phyloP scores from a whole-genome alignment of 2,113 vertebrate species.

The Mionectes macconnelli region DNA sequence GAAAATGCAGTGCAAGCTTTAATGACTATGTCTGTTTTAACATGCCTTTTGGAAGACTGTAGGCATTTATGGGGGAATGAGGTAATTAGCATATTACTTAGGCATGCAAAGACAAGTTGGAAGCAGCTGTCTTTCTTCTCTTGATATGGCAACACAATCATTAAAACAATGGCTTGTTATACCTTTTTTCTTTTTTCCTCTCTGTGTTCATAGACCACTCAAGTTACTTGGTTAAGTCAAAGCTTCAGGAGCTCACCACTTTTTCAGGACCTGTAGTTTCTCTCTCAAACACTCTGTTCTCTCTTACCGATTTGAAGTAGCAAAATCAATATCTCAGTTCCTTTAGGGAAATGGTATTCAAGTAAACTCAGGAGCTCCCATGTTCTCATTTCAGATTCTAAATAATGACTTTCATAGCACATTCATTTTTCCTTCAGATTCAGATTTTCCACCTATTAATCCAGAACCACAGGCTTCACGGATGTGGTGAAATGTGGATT shows the following conservation, averaged over 20 bases:
- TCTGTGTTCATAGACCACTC: background rate
- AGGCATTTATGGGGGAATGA: constrained; percentile 40
- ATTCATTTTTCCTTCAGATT: background rate
- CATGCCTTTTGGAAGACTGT: constrained; percentile 58
- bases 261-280: background rate
- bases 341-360: background rate
- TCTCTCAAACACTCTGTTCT: background rate
- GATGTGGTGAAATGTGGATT: background rate
- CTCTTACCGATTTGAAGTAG: background rate
- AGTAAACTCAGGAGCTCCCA: background rate
- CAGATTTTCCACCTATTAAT: background rate
- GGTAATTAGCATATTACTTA: constrained; percentile 47
- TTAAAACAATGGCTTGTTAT: constrained; percentile 34
- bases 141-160: constrained; percentile 48
- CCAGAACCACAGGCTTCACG: background rate
- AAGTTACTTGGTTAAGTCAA: background rate
- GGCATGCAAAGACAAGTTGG: constrained; percentile 56
- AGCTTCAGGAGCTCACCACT: background rate
- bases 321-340: background rate
- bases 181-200: background rate
- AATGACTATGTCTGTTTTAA: constrained; percentile 67
- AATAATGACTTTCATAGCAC: background rate
- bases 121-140: constrained; percentile 39
- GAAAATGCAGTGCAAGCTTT: constrained; percentile 63
- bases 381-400: background rate